Evolutionary conservation across 2,113 vertebrate genomes (phyloP), one percentile per base, ranked within the genome.

Genomic region (Delphinus delphis): DNA sequence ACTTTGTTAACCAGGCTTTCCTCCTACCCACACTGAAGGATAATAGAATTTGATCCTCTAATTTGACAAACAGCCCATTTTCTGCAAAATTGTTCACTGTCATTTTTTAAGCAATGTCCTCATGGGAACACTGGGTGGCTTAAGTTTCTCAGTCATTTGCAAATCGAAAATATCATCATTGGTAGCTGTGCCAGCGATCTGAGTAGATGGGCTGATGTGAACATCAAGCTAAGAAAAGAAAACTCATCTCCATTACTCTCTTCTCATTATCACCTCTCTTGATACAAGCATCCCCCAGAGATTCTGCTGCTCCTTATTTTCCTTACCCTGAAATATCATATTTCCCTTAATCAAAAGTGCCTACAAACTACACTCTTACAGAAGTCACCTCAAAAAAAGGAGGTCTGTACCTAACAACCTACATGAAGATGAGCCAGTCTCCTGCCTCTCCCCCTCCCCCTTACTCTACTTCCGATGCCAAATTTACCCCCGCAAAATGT

Each of bases 21-120:
- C 65, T 95, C 77, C 73, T 67, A 21, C 38, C 55, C 36, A 82
- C 23, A 60, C 41, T 14, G 8, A 86, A 89, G 38, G 50, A 60
- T 73, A 55, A 86, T 4, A 68, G 13, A 92, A 97, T 94, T 62
- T 77, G 60, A 92, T 85, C 41, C 74, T 93, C 17, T 88, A 93
- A 93, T 74, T 62, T 76, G 31, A 95, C 44, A 79, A 96, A 68
- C 23, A 93, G 55, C 17, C 21, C 28, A 77, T 93, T 94, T 96
- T 93, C 41, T 90, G 28, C 33, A 93, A 96, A 86, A 38, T 8
- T 68, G 28, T 62, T 76, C 44, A 67, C 41, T 80, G 79, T 47
- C 79, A 50, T 77, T 84, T 83, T 92, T 86, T n/a, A 93, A 96
- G 65, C 70, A 95, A 71, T 60, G 12, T 50, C 44, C 10, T 83